Conservation (phyloP, 2,113 vertebrate species). For the Gopherus flavomarginatus region DNA sequence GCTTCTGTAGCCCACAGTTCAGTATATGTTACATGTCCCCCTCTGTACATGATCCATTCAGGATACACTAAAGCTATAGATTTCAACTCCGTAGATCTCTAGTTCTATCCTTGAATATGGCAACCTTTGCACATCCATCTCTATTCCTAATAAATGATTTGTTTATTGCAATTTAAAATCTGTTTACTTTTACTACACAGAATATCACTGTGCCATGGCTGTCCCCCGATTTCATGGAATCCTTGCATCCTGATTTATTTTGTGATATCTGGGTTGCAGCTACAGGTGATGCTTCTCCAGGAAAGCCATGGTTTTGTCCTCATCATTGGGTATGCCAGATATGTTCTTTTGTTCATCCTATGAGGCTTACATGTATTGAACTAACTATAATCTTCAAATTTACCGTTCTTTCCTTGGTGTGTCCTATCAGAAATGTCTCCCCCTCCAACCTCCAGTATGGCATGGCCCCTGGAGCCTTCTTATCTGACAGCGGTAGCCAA, state of each 20-base stretch:
- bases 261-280: background rate
- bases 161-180: background rate
- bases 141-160: background rate
- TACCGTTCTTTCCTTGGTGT: background rate
- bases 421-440: background rate
- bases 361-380: background rate
- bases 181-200: background rate
- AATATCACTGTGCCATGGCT: background rate
- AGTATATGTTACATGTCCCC: background rate
- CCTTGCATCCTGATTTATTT: background rate
- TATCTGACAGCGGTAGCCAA: background rate
- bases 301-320: background rate
- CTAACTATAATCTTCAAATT: background rate
- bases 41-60: background rate
- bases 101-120: background rate
- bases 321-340: background rate
- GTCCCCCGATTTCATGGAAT: background rate
- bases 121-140: background rate
- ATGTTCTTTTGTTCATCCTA: background rate
- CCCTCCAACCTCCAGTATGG: background rate
- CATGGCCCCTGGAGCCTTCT: background rate
- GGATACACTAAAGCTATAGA: background rate
- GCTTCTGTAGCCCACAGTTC: background rate
- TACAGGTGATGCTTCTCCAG: background rate
- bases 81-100: background rate